Conservation (phyloP, 2,113 vertebrate species). For the Calonectris borealis region DNA sequence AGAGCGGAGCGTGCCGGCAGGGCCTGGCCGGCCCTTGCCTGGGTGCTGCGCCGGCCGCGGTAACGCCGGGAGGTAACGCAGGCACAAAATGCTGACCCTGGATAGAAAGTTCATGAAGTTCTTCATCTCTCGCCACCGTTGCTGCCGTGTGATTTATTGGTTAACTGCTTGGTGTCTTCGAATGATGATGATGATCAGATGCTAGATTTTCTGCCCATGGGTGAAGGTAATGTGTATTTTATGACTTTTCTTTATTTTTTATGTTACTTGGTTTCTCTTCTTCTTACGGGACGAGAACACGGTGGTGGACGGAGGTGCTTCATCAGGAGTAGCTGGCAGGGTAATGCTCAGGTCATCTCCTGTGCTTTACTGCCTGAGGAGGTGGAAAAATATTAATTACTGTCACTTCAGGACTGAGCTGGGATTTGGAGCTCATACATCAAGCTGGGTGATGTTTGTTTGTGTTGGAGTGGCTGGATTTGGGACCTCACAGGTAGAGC, state of each 20-base stretch:
- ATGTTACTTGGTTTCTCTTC: neutral
- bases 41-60: neutral
- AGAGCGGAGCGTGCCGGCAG: neutral
- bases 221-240: constrained; percentile 24
- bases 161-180: neutral
- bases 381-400: neutral
- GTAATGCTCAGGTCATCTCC: neutral
- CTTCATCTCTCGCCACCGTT: neutral
- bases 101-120: neutral
- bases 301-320: neutral
- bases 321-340: neutral
- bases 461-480: neutral
- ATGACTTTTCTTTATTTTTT: neutral
- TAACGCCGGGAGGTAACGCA: neutral
- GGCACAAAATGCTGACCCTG: neutral
- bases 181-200: neutral
- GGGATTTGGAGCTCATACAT: neutral
- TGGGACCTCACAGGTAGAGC: neutral
- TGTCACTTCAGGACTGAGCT: neutral
- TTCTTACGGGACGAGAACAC: neutral
- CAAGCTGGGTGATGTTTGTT: neutral
- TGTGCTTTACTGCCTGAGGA: neutral
- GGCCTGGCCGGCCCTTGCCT: neutral
- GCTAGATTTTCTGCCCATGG: neutral
- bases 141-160: neutral